A percentile compares a stretch with the other conserved stretches of the same genome.
Conservation (phyloP, 92 coral and sea anemone species). For the Epizoanthus rinbou region DNA sequence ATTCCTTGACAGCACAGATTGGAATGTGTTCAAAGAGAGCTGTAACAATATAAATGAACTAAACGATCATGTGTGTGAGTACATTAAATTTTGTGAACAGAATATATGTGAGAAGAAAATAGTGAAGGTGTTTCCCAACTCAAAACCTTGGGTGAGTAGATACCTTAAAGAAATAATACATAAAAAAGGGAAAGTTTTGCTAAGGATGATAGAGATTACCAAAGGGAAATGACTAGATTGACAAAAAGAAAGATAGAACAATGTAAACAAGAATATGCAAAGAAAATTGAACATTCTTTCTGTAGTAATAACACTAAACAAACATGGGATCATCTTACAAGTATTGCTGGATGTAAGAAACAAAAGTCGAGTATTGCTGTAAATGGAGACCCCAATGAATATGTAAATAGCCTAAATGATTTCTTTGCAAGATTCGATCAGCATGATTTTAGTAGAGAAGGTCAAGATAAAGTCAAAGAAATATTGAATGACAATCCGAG, state of each 20-base stretch:
- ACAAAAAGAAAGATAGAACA: neutral
- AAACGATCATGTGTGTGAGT: neutral
- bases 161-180: neutral
- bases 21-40: slow-evolving; percentile 2
- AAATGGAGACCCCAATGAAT: neutral
- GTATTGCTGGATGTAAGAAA: slow-evolving; percentile 6
- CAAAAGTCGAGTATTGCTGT: slow-evolving; percentile 8
- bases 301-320: slow-evolving; percentile 2
- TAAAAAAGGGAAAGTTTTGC: neutral
- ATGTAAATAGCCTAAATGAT: neutral
- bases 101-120: neutral
- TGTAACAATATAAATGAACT: neutral
- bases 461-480: neutral
- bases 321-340: slow-evolving; percentile 1
- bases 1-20: neutral
- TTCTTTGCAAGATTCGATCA: slow-evolving; percentile 3
- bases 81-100: neutral
- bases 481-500: neutral
- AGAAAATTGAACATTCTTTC: neutral
- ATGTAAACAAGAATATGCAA: neutral
- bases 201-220: neutral
- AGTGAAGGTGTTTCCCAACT: slow-evolving; percentile 11
- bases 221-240: neutral
- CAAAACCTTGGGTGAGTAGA: neutral
- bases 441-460: neutral